A percentile compares a stretch with the other conserved stretches of the same genome.
Conservation (phyloP, 2,888 invertebrate species). For the Punctoribates punctum region DNA sequence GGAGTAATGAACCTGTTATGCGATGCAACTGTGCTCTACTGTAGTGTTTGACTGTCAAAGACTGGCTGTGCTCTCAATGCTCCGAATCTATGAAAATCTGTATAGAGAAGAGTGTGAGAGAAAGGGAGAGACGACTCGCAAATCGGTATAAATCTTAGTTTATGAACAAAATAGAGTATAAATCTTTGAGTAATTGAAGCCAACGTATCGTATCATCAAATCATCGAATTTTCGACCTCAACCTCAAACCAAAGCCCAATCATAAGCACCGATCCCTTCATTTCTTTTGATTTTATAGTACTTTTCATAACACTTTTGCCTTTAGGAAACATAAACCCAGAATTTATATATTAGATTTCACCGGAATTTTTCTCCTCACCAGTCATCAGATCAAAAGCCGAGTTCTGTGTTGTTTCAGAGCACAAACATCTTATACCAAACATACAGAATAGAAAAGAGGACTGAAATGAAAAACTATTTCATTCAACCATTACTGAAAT, state of each 20-base stretch:
- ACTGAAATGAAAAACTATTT: background rate
- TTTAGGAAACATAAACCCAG: constrained; percentile 22
- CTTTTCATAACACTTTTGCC: constrained; percentile 10
- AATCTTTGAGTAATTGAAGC: constrained; percentile 28
- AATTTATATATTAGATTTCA: constrained; percentile 16
- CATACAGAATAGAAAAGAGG: background rate
- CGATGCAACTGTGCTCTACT: background rate
- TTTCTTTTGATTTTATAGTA: constrained; percentile 1
- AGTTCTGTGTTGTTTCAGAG: background rate
- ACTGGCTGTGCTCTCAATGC: background rate
- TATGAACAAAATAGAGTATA: background rate
- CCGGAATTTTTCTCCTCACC: constrained; percentile 6
- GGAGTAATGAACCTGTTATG: constrained; percentile 37
- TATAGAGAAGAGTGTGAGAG: background rate
- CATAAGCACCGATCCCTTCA: background rate
- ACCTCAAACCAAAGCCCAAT: background rate
- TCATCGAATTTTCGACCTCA: constrained; percentile 11
- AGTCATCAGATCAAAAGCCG: background rate
- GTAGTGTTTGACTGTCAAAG: background rate
- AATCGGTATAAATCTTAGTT: background rate
- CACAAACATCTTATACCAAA: background rate
- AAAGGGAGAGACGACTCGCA: background rate
- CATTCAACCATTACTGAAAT: constrained; percentile 10
- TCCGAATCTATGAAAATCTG: background rate
- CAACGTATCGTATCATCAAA: constrained; percentile 28